Evolutionary conservation across 2,888 invertebrate species (phyloP).

Genomic region (Atrina japonica): DNA sequence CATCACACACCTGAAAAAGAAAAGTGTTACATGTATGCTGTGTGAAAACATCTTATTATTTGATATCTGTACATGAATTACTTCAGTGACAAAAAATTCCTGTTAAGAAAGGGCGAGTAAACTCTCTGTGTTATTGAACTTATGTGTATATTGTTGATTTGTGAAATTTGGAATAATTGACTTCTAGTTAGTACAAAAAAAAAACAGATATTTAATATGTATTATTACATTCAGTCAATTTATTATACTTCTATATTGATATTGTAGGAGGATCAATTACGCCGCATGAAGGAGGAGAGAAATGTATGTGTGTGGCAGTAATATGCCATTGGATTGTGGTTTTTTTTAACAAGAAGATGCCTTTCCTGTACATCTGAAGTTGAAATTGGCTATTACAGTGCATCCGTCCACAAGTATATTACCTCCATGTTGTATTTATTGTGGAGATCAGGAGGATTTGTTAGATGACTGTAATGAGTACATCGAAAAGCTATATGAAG

Average conservation of each 20-base stretch:
- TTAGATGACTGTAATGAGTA: conserved; percentile 25
- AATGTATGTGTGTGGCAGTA: conserved; percentile 15
- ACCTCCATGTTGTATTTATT: conserved; percentile 24
- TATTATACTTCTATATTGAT: background rate
- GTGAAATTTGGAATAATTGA: too few species aligned
- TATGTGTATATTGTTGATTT: too few species aligned
- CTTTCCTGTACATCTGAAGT: conserved; percentile 11
- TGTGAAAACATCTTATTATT: too few species aligned
- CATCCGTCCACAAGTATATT: conserved; percentile 8
- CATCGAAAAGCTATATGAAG: conserved; percentile 14
- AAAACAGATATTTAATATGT: too few species aligned
- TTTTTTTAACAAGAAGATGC: conserved; percentile 2
- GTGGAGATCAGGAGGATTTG: conserved; percentile 19
- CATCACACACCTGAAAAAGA: too few species aligned
- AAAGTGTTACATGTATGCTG: too few species aligned
- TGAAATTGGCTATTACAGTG: conserved; percentile 21
- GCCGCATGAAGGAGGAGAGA: conserved; percentile 7
- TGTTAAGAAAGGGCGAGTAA: too few species aligned
- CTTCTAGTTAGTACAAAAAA: too few species aligned
- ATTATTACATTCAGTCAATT: too few species aligned
- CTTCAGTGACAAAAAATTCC: too few species aligned
- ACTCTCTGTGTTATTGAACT: too few species aligned
- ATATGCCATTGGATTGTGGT: conserved; percentile 3
- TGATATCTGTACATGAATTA: too few species aligned
- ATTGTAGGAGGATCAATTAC: conserved; percentile 10